Conservation (phyloP, 64 coral and sea anemone genomes). For the Stylophora pistillata region DNA sequence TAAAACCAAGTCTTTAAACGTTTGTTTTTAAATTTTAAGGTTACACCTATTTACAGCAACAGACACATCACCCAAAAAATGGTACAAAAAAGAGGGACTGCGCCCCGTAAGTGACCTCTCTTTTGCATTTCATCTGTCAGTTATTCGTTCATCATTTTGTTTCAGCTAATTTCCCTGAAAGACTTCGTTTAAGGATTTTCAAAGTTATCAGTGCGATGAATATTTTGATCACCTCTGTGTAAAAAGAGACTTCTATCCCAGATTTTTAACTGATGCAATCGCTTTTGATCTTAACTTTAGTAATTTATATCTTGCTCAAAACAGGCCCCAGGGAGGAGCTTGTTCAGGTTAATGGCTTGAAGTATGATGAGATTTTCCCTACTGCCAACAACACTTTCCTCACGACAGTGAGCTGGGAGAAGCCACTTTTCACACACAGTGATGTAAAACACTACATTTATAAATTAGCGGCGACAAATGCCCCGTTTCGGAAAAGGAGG, state of each 20-base stretch:
- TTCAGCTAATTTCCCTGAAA: too few species aligned
- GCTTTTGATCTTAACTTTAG: not conserved
- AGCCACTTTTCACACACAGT: constrained; percentile 50
- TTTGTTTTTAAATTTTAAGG: not conserved
- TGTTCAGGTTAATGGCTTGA: constrained; percentile 24
- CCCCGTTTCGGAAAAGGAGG: not conserved
- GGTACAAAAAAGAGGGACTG: not conserved
- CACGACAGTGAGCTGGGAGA: constrained; percentile 17
- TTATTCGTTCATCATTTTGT: too few species aligned
- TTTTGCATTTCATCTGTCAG: not conserved
- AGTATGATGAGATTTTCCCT: not conserved
- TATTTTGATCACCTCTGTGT: too few species aligned
- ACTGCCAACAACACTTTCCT: constrained; percentile 14
- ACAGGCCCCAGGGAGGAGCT: constrained; percentile 13
- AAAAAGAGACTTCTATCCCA: not conserved
- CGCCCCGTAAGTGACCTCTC: not conserved
- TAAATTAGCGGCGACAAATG: not conserved
- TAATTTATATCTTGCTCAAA: not conserved
- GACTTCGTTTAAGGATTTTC: too few species aligned
- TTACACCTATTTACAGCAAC: constrained; percentile 1
- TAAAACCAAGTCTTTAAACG: not conserved
- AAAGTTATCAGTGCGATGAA: not conserved
- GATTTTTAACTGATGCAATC: not conserved
- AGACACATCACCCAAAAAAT: not conserved
- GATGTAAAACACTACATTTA: constrained; percentile 36